Evolutionary conservation across 2,888 invertebrate genomes (phyloP).

Genomic region (Standfussiana lucernea): DNA sequence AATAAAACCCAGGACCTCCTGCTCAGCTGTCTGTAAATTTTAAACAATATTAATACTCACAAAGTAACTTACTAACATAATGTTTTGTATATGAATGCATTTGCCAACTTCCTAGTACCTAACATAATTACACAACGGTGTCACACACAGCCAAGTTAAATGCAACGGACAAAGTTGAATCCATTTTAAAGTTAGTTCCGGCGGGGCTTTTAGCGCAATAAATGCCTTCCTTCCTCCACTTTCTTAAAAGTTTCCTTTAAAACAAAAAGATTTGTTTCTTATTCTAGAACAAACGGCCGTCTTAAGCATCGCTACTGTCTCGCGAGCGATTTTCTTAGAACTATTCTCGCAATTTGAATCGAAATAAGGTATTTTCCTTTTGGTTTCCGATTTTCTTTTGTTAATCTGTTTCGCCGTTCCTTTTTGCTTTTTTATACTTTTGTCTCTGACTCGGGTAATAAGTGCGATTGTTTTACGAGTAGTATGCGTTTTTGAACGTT

Average conservation of each 20-base stretch:
- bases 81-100: background rate
- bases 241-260: slow-evolving; percentile 89
- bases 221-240: slow-evolving; percentile 90
- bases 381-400: slow-evolving; percentile 67
- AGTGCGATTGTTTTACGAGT: slow-evolving; percentile 31
- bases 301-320: slow-evolving; percentile 71
- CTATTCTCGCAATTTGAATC: slow-evolving; percentile 72
- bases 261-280: slow-evolving; percentile 89
- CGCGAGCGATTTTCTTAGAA: slow-evolving; percentile 66
- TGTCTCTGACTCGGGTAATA: slow-evolving; percentile 31
- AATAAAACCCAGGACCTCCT: too few species aligned
- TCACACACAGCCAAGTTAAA: slow-evolving; percentile 79
- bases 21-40: too few species aligned
- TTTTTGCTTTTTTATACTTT: slow-evolving; percentile 33
- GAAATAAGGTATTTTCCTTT: slow-evolving; percentile 69
- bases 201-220: slow-evolving; percentile 90
- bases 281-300: slow-evolving; percentile 84
- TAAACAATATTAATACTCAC: background rate
- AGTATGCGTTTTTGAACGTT: slow-evolving; percentile 20
- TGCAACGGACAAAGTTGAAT: slow-evolving; percentile 90
- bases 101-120: background rate
- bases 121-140: slow-evolving; percentile 73
- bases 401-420: slow-evolving; percentile 54
- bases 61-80: background rate
- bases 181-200: slow-evolving; percentile 90